These are phyloP conservation scores for Pelobates fuscus DNA, from an alignment of 2,113 vertebrate genomes.

Conservation along the genomic window DNA sequence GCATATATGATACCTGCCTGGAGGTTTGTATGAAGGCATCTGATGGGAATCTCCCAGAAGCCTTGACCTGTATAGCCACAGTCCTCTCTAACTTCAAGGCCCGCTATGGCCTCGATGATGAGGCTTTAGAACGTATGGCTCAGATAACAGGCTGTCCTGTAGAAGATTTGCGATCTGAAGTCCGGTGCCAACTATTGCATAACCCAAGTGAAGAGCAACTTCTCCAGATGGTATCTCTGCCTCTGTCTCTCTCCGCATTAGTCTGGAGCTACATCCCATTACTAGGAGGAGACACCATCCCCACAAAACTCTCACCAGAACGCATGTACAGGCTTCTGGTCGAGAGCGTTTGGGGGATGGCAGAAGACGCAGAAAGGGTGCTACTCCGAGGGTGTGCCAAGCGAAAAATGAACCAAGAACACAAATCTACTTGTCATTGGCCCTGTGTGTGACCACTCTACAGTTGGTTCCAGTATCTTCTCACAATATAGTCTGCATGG, in stretches of 20 bases:
- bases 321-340: slow-evolving; percentile 35
- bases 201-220: slow-evolving; percentile 16
- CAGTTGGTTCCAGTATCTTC: no score
- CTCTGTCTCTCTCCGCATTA: slow-evolving; percentile 25
- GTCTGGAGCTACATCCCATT: slow-evolving; percentile 44
- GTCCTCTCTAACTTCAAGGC: neutral
- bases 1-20: slow-evolving; percentile 28
- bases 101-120: slow-evolving; percentile 35
- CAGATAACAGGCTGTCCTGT: slow-evolving; percentile 30
- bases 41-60: slow-evolving; percentile 19
- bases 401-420: slow-evolving; percentile 25
- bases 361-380: slow-evolving; percentile 43
- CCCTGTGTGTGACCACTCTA: slow-evolving; percentile 28
- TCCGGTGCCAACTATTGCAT: slow-evolving; percentile 14
- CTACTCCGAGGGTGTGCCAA: slow-evolving; percentile 9
- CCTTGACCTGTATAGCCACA: slow-evolving; percentile 3
- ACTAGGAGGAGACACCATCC: neutral
- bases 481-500: no score
- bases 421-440: slow-evolving; percentile 31
- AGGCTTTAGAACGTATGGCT: slow-evolving; percentile 13
- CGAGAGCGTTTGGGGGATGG: slow-evolving; percentile 33
- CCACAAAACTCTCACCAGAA: slow-evolving; percentile 25
- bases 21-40: slow-evolving; percentile 22
- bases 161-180: slow-evolving; percentile 29
- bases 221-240: slow-evolving; percentile 26